These are phyloP conservation scores for Venturia canescens DNA, from an alignment of 1,140 invertebrate genomes.

Conservation along the genomic window DNA sequence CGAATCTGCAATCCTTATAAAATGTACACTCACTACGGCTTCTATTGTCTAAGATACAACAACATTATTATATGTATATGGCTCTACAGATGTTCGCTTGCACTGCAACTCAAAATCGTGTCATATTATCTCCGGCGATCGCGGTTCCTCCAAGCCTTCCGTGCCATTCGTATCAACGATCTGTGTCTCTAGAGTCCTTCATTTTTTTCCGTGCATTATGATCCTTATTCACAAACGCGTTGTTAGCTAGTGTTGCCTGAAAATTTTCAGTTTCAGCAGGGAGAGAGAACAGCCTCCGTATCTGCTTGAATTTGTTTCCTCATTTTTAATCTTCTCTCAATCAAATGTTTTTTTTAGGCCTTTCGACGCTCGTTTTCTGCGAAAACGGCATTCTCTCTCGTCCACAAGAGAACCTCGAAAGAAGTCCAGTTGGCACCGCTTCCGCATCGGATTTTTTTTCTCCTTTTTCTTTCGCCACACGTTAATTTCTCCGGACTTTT, in stretches of 20 bases:
- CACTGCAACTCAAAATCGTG: slow-evolving; percentile 77
- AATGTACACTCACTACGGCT: slow-evolving; percentile 70
- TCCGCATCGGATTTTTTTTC: slow-evolving; percentile 48
- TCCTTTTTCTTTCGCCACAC: slow-evolving; percentile 60
- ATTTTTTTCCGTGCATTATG: neutral
- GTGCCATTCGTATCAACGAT: slow-evolving; percentile 51
- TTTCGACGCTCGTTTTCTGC: slow-evolving; percentile 39
- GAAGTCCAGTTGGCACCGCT: slow-evolving; percentile 60
- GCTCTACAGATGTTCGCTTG: slow-evolving; percentile 78
- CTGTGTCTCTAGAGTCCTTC: slow-evolving; percentile 28
- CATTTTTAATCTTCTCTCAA: neutral
- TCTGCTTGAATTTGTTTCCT: neutral
- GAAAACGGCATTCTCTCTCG: slow-evolving; percentile 24
- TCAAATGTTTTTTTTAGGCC: slow-evolving; percentile 48
- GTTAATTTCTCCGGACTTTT: too few relatives aligned
- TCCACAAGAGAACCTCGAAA: slow-evolving; percentile 3
- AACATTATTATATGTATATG: slow-evolving; percentile 78
- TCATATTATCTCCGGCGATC: slow-evolving; percentile 64
- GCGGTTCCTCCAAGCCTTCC: slow-evolving; percentile 58
- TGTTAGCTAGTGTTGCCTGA: neutral
- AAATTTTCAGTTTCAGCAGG: too few relatives aligned
- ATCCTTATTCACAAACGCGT: neutral
- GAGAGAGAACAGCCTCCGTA: too few relatives aligned
- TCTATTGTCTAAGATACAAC: slow-evolving; percentile 75
- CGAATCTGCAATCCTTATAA: slow-evolving; percentile 66